A percentile compares a stretch with the other conserved stretches of the same genome.
phyloP scores from a whole-genome alignment of 2,888 invertebrate species.

The Ptycholaimellus sp. region DNA sequence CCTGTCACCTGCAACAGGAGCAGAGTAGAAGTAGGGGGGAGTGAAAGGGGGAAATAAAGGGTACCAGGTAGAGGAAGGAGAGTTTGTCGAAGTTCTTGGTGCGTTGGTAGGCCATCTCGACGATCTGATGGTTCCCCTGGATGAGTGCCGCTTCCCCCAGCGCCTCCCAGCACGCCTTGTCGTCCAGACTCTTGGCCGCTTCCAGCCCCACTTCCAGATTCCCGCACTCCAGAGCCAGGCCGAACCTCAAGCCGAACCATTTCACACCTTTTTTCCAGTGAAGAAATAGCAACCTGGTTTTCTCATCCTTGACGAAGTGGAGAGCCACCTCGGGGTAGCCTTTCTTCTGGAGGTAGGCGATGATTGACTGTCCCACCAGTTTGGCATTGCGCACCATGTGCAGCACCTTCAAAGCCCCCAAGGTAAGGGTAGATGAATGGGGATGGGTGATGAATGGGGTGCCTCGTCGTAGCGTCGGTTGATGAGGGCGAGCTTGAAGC shows the following conservation, averaged over 20 bases:
- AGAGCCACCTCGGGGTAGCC: conserved; percentile 91
- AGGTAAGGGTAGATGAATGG: background rate
- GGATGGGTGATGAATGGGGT: background rate
- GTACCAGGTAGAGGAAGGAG: conserved; percentile 81
- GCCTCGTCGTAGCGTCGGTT: conserved; percentile 75
- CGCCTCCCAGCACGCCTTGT: conserved; percentile 80
- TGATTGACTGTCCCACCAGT: conserved; percentile 92
- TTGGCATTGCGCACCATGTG: conserved; percentile 84
- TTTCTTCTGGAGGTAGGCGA: conserved; percentile 91
- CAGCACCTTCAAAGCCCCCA: conserved; percentile 30
- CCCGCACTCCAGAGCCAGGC: conserved; percentile 83
- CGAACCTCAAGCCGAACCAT: conserved; percentile 34
- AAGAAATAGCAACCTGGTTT: conserved; percentile 36
- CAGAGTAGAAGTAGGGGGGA: no score
- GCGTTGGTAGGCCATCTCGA: conserved; percentile 97
- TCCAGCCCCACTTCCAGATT: conserved; percentile 88
- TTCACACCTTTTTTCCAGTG: background rate
- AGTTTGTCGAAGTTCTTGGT: conserved; percentile 98
- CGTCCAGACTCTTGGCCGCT: conserved; percentile 76
- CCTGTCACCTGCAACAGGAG: no score
- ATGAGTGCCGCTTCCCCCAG: conserved; percentile 72
- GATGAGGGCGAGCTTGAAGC: conserved; percentile 83
- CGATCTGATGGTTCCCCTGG: conserved; percentile 42
- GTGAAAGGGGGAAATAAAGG: no score
- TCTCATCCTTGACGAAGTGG: conserved; percentile 95